Base-by-base conservation (phyloP, 2,888 invertebrate genomes). In the Myopa tessellatipennis region DNA sequence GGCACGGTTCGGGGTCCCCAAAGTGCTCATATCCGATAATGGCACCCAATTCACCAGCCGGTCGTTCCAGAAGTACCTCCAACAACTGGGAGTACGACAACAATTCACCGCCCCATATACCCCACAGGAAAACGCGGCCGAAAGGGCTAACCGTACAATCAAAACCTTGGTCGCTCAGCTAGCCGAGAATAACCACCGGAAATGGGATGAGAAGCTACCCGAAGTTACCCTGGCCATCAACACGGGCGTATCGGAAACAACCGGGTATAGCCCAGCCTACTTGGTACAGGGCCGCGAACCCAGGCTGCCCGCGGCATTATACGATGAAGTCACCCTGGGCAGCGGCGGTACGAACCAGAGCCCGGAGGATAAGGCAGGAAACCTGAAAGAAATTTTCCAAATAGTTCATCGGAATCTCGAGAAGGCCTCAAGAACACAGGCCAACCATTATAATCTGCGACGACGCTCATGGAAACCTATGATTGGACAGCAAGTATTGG, bases 11-110 rank as follows among this genome's bases (percentile, higher is more conserved):
- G 73, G 70, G 0, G 45, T 58, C 2, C 76, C 58, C 8, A 76
- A 78, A 18, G 45, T 68, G 1, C 7, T 78, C 10, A 72, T 76
- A 2, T 72, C 78, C 4, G 74, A 78, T 40, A 78, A 74, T 38
- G 72, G 75, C 3, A 67, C 71, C 12, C 75, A 78, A 34, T 78
- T 75, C 14, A 78, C 72, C 3, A 70, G 74, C 7, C 68, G 18
- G 7, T 5, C 12, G 4, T 18, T 65, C 1, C 26, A 36, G 4
- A 7, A 6, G 14, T 65, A 34, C 26, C 34, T 65, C 2, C 10
- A 65, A 12, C 8, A 38, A 68, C 1, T 34, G 38, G 26, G 26
- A 26, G 26, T 26, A 26, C 26, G 26, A 26, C 26, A 26, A 2
- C 26, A 26, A 26, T 26, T 26, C 26, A 26, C 26, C 26, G 26